Base-by-base conservation (phyloP, 2,113 vertebrate genomes). In the Narcine bancroftii region DNA sequence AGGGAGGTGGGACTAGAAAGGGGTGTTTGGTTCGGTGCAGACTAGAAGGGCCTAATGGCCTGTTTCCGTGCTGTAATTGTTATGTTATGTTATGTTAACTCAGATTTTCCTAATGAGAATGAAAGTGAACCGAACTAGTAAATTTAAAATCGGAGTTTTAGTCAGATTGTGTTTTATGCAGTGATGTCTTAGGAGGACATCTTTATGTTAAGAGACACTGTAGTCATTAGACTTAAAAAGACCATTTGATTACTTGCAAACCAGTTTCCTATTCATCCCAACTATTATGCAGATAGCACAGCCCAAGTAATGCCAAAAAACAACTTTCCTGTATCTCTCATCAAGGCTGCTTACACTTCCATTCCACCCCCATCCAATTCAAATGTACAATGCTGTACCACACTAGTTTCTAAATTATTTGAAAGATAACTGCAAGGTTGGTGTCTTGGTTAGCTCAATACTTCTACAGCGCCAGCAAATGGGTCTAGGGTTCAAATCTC, bases 121-220 rank as follows among this genome's bases (percentile, higher is more conserved):
- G 56, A 63, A 65, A 63, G 85, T 89, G 85, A 89, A 65, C n/a
- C 36, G n/a, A 89, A 63, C 83, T 19, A n/a, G 56, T 39, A 89
- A 89, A 60, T 65, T 65, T n/a, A 39, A 89, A 89, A 89, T 39
- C 53, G 17, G 56, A 24, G n/a, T 10, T 89, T 89, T 26, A 65
- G 39, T 50, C 47, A 26, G 45, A 81, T 81, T 26, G n/a, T 71
- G 47, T 73, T 45, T 50, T 71, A 39, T 65, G 42, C 33, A 73
- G 29, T 3, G 26, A 92, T 66, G 89, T 71, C 15, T 17, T 6
- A 50, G 63, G 77, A 53, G 77, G 29, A 81, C 45, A 53, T 13
- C 47, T 45, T 26, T 53, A 45, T 13, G 13, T 53, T 81, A 77
- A 47, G 45, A 50, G 47, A 53, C 45, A 53, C 29, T 81, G 24